Evolutionary conservation across 2,888 invertebrate genomes (phyloP).

Genomic region (Uloborus plumipes): DNA sequence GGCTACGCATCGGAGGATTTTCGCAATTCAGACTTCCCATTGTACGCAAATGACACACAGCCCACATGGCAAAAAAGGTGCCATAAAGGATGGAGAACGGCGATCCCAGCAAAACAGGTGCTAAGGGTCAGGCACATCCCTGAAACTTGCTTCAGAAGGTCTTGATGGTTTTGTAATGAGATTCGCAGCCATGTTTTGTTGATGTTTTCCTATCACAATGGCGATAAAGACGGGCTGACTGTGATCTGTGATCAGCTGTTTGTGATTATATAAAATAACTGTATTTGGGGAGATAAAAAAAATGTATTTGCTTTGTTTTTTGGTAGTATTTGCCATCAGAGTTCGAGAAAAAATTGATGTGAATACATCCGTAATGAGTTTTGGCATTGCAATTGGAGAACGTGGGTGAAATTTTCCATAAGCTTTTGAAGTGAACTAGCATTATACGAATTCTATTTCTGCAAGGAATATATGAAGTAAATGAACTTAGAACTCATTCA

Average conservation of each 20-base stretch:
- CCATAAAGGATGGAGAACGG: neutral
- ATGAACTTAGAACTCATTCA: no score
- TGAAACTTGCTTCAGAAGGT: no score
- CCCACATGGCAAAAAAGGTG: slow-evolving; percentile 21
- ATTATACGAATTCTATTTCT: no score
- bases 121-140: slow-evolving; percentile 8
- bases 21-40: slow-evolving; percentile 41
- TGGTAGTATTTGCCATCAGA: no score
- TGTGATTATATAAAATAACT: slow-evolving; percentile 46
- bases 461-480: no score
- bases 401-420: no score
- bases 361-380: no score
- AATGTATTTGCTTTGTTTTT: no score
- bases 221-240: slow-evolving; percentile 27
- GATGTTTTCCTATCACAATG: slow-evolving; percentile 28
- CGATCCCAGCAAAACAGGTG: neutral
- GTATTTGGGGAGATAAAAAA: slow-evolving; percentile 17
- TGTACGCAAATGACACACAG: slow-evolving; percentile 42
- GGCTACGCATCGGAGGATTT: slow-evolving; percentile 28
- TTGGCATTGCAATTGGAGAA: no score
- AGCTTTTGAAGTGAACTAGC: no score
- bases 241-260: slow-evolving; percentile 24
- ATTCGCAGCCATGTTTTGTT: slow-evolving; percentile 31
- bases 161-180: slow-evolving; percentile 59
- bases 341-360: no score